These are phyloP conservation scores for Drosophila monieri DNA, from an alignment of 2,888 invertebrate species.

Conservation along the genomic window DNA sequence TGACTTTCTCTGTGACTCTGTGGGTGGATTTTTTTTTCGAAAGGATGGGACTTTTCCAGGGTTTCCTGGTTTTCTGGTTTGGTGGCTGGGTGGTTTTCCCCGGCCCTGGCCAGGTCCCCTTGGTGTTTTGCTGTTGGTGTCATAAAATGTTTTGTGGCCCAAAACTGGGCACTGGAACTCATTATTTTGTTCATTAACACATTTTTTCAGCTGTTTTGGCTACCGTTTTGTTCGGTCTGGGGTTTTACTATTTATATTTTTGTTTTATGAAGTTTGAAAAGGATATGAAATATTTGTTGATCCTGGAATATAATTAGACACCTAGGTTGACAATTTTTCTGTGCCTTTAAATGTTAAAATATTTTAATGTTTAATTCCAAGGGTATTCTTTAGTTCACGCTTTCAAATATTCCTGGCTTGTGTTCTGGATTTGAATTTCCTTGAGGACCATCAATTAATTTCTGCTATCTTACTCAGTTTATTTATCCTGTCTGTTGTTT, in stretches of 20 bases:
- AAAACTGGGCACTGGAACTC: conserved; percentile 74
- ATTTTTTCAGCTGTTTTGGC: conserved; percentile 48
- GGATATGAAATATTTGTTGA: background rate
- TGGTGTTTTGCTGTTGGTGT: conserved; percentile 75
- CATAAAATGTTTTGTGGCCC: conserved; percentile 75
- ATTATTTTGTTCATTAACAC: conserved; percentile 77
- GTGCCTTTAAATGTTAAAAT: background rate
- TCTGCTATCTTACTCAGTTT: conserved; percentile 43
- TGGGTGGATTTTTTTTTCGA: conserved; percentile 3
- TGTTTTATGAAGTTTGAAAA: conserved; percentile 10
- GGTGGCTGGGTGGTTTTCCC: conserved; percentile 11
- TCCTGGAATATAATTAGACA: too few relatives aligned
- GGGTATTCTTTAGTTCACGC: background rate
- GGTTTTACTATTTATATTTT: conserved; percentile 29
- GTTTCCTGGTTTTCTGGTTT: conserved; percentile 7
- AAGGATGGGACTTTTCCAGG: conserved; percentile 5
- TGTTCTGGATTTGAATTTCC: conserved; percentile 22
- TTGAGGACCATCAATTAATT: conserved; percentile 52
- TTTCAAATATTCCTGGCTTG: background rate
- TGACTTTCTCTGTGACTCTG: conserved; percentile 28
- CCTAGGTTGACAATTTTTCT: background rate
- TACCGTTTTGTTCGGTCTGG: conserved; percentile 19
- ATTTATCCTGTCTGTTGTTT: conserved; percentile 3
- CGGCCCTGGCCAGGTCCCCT: conserved; percentile 48
- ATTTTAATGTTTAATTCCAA: background rate